Percentiles rank a stretch among this genome's conserved stretches.
Evolutionary conservation across 2,797 vertebrate species (phyloP).

Genomic region (Margarornis squamiger): DNA sequence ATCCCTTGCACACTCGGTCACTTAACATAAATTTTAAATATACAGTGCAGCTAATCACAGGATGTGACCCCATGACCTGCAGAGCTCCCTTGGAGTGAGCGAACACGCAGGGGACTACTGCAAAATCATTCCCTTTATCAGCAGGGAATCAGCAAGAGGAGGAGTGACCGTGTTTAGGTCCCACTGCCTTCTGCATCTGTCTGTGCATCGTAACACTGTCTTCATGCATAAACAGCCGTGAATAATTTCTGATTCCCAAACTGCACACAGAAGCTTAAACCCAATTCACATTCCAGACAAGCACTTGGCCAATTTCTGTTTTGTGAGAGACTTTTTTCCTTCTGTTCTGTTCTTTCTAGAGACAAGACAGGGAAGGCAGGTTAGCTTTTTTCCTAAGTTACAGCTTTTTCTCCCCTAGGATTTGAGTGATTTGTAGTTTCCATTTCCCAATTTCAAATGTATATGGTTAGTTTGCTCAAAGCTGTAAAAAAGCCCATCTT

Average conservation of each 20-base stretch:
- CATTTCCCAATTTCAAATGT: background rate
- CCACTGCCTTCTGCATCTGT: background rate
- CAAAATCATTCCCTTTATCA: background rate
- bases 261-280: background rate
- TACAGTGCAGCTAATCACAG: background rate
- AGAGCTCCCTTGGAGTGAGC: background rate
- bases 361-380: background rate
- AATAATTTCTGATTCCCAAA: background rate
- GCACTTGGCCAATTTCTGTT: background rate
- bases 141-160: background rate
- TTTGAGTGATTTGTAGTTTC: background rate
- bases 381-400: background rate
- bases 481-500: background rate
- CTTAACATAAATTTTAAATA: too few species aligned
- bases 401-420: background rate
- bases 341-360: background rate
- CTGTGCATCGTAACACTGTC: background rate
- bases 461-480: background rate
- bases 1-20: fast-evolving
- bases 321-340: background rate
- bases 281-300: background rate
- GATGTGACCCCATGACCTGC: fast-evolving
- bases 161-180: background rate
- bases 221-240: background rate
- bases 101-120: fast-evolving